phyloP scores from a whole-genome alignment of 2,113 vertebrate species.

The Upupa epops region DNA sequence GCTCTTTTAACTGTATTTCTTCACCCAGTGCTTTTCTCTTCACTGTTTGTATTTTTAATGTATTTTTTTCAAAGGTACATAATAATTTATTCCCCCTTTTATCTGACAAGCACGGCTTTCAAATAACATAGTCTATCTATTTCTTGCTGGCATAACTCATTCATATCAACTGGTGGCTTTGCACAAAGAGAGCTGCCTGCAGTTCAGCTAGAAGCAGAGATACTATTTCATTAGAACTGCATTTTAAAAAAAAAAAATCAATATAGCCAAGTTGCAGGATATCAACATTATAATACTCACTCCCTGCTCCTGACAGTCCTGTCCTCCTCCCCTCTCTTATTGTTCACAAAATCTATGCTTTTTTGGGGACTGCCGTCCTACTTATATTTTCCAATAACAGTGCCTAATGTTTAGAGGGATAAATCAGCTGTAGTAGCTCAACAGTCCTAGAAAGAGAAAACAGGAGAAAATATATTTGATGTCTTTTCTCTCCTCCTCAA shows the following conservation, averaged over 20 bases:
- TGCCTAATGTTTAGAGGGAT: not conserved
- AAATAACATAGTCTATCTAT: slow-evolving; percentile 26
- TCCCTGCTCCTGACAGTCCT: not conserved
- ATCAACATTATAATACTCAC: not conserved
- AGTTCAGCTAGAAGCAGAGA: not conserved
- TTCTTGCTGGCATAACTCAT: slow-evolving; percentile 23
- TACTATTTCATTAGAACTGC: not conserved
- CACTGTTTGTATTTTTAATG: slow-evolving; percentile 71
- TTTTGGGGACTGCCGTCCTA: not conserved
- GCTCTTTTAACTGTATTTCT: slow-evolving; percentile 78
- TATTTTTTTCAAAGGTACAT: slow-evolving; percentile 43
- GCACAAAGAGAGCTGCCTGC: not conserved
- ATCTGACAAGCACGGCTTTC: slow-evolving; percentile 45
- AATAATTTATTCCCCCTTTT: slow-evolving; percentile 49
- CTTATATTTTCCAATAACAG: not conserved
- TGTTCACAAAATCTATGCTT: not conserved
- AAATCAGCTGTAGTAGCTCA: not conserved
- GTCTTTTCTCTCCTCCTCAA: not conserved
- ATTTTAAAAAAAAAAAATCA: not conserved
- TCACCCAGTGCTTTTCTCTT: slow-evolving; percentile 73
- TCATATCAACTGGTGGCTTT: not conserved
- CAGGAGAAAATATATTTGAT: not conserved
- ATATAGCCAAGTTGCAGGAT: not conserved
- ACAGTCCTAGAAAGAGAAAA: not conserved
- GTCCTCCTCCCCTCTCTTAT: not conserved